Evolutionary conservation across 2,797 vertebrate species (phyloP).

Genomic region (Argya squamiceps): DNA sequence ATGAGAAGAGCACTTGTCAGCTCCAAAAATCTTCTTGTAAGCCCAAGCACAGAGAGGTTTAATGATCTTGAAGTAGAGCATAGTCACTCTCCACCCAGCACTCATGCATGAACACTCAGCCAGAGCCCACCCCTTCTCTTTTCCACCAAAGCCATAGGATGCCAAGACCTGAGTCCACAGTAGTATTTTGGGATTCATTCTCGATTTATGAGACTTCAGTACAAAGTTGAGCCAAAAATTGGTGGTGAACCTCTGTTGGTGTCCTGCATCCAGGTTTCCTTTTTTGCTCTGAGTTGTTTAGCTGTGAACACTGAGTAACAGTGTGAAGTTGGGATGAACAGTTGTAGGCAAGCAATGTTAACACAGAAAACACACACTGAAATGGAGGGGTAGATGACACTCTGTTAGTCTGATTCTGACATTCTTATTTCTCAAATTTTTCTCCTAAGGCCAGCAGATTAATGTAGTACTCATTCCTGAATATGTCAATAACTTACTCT

Average conservation of each 20-base stretch:
- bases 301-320: accelerated
- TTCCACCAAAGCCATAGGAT: not conserved
- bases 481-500: not conserved
- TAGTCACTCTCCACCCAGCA: not conserved
- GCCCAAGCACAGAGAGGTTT: not conserved
- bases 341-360: not conserved
- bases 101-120: accelerated
- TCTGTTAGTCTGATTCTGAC: not conserved
- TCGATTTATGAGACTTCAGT: not conserved
- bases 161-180: not conserved
- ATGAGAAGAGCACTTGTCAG: not conserved
- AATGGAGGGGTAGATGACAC: accelerated
- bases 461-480: not conserved
- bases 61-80: not conserved
- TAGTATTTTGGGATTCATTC: not conserved
- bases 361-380: not conserved
- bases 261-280: accelerated
- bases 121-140: accelerated
- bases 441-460: not conserved
- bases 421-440: not conserved
- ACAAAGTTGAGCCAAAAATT: not conserved
- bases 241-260: accelerated
- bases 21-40: not conserved
- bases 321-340: accelerated
- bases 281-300: not conserved